phyloP scores from a whole-genome alignment of 2,888 invertebrate genomes.

The Exephanes ischioxanthus region DNA sequence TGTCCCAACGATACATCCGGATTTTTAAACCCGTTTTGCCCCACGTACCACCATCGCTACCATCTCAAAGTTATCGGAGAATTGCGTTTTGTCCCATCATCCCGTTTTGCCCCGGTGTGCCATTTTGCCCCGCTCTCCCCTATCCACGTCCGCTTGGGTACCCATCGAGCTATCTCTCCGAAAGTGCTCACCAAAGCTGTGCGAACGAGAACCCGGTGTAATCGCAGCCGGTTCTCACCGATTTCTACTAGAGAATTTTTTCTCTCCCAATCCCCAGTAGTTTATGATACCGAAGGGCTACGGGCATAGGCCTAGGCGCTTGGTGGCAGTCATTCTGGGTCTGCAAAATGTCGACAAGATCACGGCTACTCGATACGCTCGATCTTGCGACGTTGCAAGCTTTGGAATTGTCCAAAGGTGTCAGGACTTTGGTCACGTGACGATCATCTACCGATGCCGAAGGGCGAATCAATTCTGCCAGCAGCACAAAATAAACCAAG shows the following conservation, averaged over 20 bases:
- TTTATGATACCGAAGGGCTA: background rate
- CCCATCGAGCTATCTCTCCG: conserved; percentile 55
- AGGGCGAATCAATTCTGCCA: background rate
- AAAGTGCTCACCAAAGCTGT: conserved; percentile 44
- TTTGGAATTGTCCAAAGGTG: background rate
- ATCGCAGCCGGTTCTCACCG: conserved; percentile 43
- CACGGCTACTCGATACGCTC: background rate
- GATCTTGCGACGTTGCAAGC: background rate
- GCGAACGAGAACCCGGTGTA: conserved; percentile 20
- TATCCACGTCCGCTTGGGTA: conserved; percentile 58
- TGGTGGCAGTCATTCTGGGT: background rate
- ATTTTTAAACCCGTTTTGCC: no score
- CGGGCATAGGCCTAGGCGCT: background rate
- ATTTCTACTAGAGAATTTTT: conserved; percentile 39
- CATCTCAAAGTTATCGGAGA: no score
- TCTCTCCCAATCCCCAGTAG: background rate
- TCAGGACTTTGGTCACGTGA: background rate
- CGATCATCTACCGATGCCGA: background rate
- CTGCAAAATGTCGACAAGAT: background rate
- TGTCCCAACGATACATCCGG: no score
- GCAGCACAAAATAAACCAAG: background rate
- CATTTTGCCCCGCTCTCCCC: no score
- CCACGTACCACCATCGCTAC: no score
- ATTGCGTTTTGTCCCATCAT: no score
- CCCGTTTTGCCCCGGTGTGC: no score